phyloP scores from a whole-genome alignment of 2,797 vertebrate species.

The Cygnus olor region DNA sequence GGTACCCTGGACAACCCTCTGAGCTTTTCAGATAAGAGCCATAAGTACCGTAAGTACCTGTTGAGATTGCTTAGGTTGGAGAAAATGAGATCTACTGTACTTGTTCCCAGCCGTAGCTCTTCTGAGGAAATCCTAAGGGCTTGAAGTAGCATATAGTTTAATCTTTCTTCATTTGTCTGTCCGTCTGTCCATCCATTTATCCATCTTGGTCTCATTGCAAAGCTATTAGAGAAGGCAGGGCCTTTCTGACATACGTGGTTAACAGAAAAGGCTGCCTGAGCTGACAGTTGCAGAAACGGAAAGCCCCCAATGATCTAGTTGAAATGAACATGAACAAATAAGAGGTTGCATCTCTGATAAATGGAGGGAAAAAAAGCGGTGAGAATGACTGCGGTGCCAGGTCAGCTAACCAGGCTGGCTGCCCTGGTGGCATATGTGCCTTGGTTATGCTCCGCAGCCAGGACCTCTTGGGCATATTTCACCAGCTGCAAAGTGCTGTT shows the following conservation, averaged over 20 bases:
- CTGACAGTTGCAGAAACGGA: background rate
- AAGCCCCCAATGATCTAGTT: background rate
- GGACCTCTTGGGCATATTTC: background rate
- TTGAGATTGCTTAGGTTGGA: background rate
- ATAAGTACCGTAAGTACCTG: background rate
- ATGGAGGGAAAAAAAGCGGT: background rate
- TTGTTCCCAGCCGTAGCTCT: background rate
- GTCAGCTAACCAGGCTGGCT: background rate
- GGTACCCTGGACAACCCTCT: background rate
- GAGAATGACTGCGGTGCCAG: background rate
- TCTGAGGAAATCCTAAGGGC: background rate
- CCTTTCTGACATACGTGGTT: background rate
- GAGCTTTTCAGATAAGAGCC: background rate
- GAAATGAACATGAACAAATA: background rate
- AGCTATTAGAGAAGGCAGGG: background rate
- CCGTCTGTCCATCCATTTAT: fast-evolving
- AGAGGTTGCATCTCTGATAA: background rate
- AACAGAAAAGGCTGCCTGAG: background rate
- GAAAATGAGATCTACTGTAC: background rate
- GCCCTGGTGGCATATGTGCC: background rate
- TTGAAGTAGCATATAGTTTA: background rate
- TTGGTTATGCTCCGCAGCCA: background rate
- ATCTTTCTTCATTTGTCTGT: background rate
- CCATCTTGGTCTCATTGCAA: background rate
- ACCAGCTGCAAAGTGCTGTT: background rate